Evolutionary conservation across 2,113 vertebrate genomes (phyloP), one percentile per base, ranked within the genome.

Genomic region (Dromaius novaehollandiae): DNA sequence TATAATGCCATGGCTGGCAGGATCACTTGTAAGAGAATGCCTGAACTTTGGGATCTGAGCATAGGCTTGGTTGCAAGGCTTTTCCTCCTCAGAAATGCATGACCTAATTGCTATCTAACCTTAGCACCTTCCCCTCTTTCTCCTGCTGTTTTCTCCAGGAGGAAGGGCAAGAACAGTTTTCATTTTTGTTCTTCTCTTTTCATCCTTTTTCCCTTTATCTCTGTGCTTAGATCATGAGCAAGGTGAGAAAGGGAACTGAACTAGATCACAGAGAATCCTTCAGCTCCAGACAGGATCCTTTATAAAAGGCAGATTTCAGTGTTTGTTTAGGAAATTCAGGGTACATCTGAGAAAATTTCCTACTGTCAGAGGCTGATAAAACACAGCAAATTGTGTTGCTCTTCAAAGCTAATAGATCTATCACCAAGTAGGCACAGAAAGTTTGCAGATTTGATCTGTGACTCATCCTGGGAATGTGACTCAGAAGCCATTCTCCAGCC

Each of bases 391-490:
- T 22, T 0, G 2, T 36, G 24, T 81, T 88, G 4, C 11, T 88
- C 68, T 94, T 95, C 79, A 92, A 86, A 94, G 60, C 24, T 74
- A 79, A 84, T 56, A 91, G n/a, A 48, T 90, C 68, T 81, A 24
- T 84, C 38, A 65, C n/a, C 34, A 60, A 78, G 44, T 64, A 89
- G 22, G 51, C 12, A 19, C 15, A 34, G 64, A 88, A 94, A 89
- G 4, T 80, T 90, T 90, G 6, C 50, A 65, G 40, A 80, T 85
- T 89, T 93, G 44, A 85, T 79, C 66, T 92, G 20, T 91, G 87
- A 46, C 22, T 93, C 63, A 89, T 80, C 22, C 11, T 69, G 38
- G 34, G 42, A 87, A 79, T 56, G 25, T 65, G 38, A 87, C 84
- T 96, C 87, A 94, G 60, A 87, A 87, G n/a, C 36, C 68, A 26